These are phyloP conservation scores for Mactra quadrangularis DNA, from an alignment of 1,140 invertebrate genomes.

Conservation along the genomic window DNA sequence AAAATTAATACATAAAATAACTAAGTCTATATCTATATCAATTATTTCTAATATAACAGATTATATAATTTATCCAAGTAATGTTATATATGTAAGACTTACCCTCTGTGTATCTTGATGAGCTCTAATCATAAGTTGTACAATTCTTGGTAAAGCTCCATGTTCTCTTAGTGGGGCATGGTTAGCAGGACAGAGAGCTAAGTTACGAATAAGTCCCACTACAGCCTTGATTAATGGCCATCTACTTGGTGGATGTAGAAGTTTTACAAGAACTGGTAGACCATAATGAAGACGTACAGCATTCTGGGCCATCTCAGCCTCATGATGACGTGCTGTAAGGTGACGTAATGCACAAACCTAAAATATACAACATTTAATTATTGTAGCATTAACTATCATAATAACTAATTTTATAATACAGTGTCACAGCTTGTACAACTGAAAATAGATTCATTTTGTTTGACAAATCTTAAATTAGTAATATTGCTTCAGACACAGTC, in stretches of 20 bases:
- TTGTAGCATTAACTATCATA: too few relatives aligned
- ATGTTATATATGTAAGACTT: too few relatives aligned
- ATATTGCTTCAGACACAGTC: too few relatives aligned
- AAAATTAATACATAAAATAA: too few relatives aligned
- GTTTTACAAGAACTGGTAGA: slow-evolving; percentile 96
- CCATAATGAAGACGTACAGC: slow-evolving; percentile 97
- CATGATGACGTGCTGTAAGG: slow-evolving; percentile 96
- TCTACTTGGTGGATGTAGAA: slow-evolving; percentile 87
- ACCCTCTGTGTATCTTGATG: slow-evolving; percentile 96
- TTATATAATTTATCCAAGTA: too few relatives aligned
- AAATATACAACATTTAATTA: too few relatives aligned
- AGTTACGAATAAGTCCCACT: slow-evolving; percentile 98
- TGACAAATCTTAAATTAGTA: too few relatives aligned
- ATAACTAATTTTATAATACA: too few relatives aligned
- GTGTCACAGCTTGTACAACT: too few relatives aligned
- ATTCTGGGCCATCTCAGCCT: slow-evolving; percentile 98
- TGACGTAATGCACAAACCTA: slow-evolving; percentile 97
- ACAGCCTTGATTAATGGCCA: slow-evolving; percentile 88
- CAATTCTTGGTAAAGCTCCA: slow-evolving; percentile 95
- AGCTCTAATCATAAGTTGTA: slow-evolving; percentile 95
- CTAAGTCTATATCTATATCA: too few relatives aligned
- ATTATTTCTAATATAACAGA: too few relatives aligned
- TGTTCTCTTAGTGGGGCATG: slow-evolving; percentile 96
- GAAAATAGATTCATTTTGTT: too few relatives aligned
- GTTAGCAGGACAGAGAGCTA: slow-evolving; percentile 97